Percentiles rank a stretch among this genome's conserved stretches.
These are phyloP conservation scores for Recurvirostra avosetta DNA, from an alignment of 2,113 vertebrate species.

Conservation along the genomic window DNA sequence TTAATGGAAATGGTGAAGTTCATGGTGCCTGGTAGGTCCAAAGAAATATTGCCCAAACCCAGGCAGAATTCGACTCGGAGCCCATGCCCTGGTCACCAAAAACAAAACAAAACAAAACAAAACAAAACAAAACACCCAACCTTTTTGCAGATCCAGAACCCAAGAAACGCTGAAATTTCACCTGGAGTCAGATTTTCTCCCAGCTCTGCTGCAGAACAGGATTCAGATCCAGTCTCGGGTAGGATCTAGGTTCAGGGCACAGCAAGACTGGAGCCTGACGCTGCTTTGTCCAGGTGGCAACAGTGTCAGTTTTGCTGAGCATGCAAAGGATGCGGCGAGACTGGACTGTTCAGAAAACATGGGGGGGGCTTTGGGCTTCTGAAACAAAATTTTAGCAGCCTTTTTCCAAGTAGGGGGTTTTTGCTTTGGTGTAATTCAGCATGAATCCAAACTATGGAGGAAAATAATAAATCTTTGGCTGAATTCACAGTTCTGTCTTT, in stretches of 20 bases:
- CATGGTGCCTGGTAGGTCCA: not conserved
- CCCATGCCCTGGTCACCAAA: not conserved
- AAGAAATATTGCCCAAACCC: not conserved
- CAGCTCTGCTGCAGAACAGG: not conserved
- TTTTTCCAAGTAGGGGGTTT: not conserved
- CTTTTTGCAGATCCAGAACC: not conserved
- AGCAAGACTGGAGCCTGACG: not conserved
- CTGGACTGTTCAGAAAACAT: not conserved
- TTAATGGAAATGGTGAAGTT: not conserved
- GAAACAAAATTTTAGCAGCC: not conserved
- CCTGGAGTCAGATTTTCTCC: not conserved
- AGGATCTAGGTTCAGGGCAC: not conserved
- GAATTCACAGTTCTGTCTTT: not conserved
- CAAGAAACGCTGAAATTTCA: not conserved
- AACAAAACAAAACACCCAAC: too few species aligned
- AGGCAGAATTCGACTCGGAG: not conserved
- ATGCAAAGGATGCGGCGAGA: not conserved
- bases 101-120: not conserved
- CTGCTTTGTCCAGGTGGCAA: not conserved
- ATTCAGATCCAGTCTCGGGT: not conserved
- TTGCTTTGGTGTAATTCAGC: not conserved
- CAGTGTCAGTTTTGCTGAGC: not conserved
- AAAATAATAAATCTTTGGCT: not conserved
- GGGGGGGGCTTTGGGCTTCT: not conserved
- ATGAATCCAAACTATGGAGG: not conserved